Base-by-base conservation (phyloP, 1,140 invertebrate genomes). In the Ganaspis sp. region DNA sequence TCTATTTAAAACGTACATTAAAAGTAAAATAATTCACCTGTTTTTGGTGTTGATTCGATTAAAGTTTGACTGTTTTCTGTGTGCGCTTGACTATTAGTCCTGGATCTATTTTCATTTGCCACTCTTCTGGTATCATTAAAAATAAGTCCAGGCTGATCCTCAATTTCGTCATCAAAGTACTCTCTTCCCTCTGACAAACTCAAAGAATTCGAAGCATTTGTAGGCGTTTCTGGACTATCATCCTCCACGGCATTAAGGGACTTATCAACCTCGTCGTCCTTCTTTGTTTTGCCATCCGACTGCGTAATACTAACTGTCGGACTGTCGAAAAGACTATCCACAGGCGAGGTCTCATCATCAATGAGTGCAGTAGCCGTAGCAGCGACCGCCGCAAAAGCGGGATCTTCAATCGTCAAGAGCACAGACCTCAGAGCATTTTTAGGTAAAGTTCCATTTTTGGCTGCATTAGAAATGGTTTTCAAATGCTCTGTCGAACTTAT, bases 81-180 rank as follows among this genome's bases (percentile, higher is more conserved):
- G 40, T 87, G 84, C 1, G 78, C 79, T 70, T 87, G 87, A 34
- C 87, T 80, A n/a, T 84, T 79, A 38, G 86, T 70, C 15, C 87
- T 88, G 1, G 90, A 91, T 6, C 83, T 83, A 3, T 80, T 83
- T 5, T 91, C 87, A 0, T 71, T 76, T 4, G 78, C 85, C 4
- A 79, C 84, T 12, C 88, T 88, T 11, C 89, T 45, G 0, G 92
- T 92, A 88, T 94, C 94, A 85, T 95, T 93, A 85, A 97, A 96
- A 1, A 96, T 92, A 70, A 98, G 89, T 0, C 94, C 96, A 9
- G 97, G 97, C 86, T 98, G 97, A 90, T 98, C 97, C 11, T 95
- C 95, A 69, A 97, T 97, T 89, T 98, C 97, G 83, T 98, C 97
- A 85, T 98, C 97, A 77, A 96, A 96, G 53, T 96, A 93, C 64